These are phyloP conservation scores for Drosophila novamexicana DNA, from an alignment of 1,140 invertebrate genomes.

Conservation along the genomic window DNA sequence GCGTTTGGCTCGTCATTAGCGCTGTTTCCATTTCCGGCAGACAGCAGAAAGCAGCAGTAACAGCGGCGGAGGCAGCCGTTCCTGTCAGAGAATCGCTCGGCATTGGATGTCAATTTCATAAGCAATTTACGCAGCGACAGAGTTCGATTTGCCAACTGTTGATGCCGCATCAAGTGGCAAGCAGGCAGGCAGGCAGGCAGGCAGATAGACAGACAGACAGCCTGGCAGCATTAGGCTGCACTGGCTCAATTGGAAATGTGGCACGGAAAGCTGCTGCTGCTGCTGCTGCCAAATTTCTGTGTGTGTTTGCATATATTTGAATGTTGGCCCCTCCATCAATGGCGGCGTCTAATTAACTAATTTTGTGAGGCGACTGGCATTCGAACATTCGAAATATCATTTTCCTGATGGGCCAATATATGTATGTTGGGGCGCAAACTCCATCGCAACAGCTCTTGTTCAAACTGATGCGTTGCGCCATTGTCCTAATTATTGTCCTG, in stretches of 20 bases:
- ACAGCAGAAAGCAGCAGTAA: slow-evolving; percentile 48
- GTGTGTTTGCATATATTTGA: slow-evolving; percentile 31
- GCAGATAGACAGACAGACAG: no score
- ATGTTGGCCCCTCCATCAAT: slow-evolving; percentile 28
- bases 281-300: neutral
- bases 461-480: slow-evolving; percentile 56
- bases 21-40: slow-evolving; percentile 81
- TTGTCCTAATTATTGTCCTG: slow-evolving; percentile 78
- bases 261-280: slow-evolving; percentile 20
- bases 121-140: slow-evolving; percentile 70
- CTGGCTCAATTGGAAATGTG: slow-evolving; percentile 7
- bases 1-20: slow-evolving; percentile 73
- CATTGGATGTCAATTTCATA: slow-evolving; percentile 78
- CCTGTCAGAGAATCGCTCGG: slow-evolving; percentile 16
- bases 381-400: slow-evolving; percentile 35
- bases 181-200: neutral
- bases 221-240: no score
- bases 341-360: slow-evolving; percentile 73
- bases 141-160: slow-evolving; percentile 78
- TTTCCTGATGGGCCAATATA: slow-evolving; percentile 4
- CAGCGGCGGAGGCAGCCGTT: slow-evolving; percentile 17
- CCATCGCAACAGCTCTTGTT: slow-evolving; percentile 18
- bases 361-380: slow-evolving; percentile 38
- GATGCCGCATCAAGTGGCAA: slow-evolving; percentile 36
- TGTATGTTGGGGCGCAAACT: slow-evolving; percentile 10